phyloP scores from a whole-genome alignment of 1,140 invertebrate genomes.

The Helicoverpa zea region DNA sequence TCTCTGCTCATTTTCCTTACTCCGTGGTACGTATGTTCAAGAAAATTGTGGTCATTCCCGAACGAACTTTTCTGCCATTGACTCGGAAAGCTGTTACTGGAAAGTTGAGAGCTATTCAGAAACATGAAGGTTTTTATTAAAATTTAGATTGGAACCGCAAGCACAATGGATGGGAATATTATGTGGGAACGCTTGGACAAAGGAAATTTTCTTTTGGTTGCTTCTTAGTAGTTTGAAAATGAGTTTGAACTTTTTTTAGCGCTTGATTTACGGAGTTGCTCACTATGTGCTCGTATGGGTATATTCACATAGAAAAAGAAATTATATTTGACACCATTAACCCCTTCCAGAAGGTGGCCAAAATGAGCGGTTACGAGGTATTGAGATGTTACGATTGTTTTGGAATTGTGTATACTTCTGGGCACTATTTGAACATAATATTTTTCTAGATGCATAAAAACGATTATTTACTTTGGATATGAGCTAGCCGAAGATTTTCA shows the following conservation, averaged over 20 bases:
- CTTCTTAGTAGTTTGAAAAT: background rate
- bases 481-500: too few relatives aligned
- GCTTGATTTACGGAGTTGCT: background rate
- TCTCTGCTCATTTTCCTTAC: too few relatives aligned
- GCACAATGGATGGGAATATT: conserved; percentile 12
- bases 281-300: too few relatives aligned
- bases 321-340: too few relatives aligned
- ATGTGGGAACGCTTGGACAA: conserved; percentile 1
- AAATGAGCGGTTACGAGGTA: too few relatives aligned
- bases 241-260: background rate
- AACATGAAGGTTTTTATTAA: conserved; percentile 38
- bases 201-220: background rate
- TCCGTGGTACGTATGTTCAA: conserved; percentile 3
- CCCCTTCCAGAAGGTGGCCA: too few relatives aligned
- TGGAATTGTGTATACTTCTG: too few relatives aligned
- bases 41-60: conserved; percentile 41
- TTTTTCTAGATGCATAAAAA: too few relatives aligned
- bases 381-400: too few relatives aligned
- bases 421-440: too few relatives aligned
- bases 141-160: conserved; percentile 20
- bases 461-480: too few relatives aligned
- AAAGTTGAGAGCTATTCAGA: conserved; percentile 35
- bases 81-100: conserved; percentile 30
- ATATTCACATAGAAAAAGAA: too few relatives aligned
- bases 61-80: conserved; percentile 41